Evolutionary conservation across 1,140 invertebrate genomes (phyloP), one percentile per base, ranked within the genome.

Genomic region (Caenorhabditis tropicalis): DNA sequence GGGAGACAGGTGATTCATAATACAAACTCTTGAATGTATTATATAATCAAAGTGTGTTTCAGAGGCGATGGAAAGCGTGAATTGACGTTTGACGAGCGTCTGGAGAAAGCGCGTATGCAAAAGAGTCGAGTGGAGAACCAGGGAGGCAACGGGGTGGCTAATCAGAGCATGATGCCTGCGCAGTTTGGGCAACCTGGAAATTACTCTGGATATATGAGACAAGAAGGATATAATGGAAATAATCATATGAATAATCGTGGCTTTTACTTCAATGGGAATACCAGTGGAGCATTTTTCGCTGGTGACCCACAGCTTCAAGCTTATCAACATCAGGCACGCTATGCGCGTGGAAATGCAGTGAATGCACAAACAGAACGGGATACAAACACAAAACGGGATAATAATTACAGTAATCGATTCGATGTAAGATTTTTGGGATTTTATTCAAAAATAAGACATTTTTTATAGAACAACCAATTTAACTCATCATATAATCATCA

Each of bases 81-180:
- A 27, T 74, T 74, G 65, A 74, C 65, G 43, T 74, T 74, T 74
- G 65, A 74, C 65, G 65, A 74, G 65, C 12, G 65, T 12, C 10
- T 74, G n/a, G 12, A 74, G 12, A 74, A 74, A 74, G 65, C 65
- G 6, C 19, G 36, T 1, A 74, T 74, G 65, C 65, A 74, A 24
- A 74, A 74, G n/a, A 74, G 7, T 16, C 29, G 65, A 74, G 65
- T 46, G 12, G 65, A 74, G n/a, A 74, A 74, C 12, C n/a, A 74
- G 15, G 36, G 65, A 12, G 36, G 15, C 3, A 74, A 74, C 12
- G 65, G 36, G 0, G 65, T 12, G 24, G 3, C 31, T 27, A 65
- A 1, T 16, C 21, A 21, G 21, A 53, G 24, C 24, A 6, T 10
- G 1, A n/a, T 10, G 6, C 24, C 53, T 27, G 29, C 33, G 19